phyloP scores from a whole-genome alignment of 1,140 invertebrate species.

The Apis laboriosa region DNA sequence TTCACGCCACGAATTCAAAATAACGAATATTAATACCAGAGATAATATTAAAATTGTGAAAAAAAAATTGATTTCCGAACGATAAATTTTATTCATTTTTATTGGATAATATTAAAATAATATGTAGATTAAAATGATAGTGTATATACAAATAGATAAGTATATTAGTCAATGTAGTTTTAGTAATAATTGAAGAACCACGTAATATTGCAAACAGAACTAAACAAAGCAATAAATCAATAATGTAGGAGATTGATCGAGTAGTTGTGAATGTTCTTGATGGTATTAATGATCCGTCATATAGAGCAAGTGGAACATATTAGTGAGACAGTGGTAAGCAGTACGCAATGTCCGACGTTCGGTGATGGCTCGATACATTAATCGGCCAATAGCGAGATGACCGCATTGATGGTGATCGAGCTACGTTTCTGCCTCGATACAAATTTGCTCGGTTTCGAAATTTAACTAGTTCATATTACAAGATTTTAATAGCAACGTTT shows the following conservation, averaged over 20 bases:
- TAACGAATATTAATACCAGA: no score
- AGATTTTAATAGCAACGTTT: no score
- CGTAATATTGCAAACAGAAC: background rate
- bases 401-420: conserved; percentile 24
- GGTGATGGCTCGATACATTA: conserved; percentile 44
- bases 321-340: conserved; percentile 47
- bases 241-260: background rate
- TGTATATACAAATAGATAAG: no score
- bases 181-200: background rate
- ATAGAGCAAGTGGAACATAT: conserved; percentile 16
- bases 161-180: no score
- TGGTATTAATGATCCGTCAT: conserved; percentile 18
- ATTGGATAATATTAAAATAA: no score
- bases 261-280: background rate
- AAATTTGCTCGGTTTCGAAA: background rate
- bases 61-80: no score
- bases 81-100: no score
- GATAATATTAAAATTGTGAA: no score
- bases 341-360: conserved; percentile 24
- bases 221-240: background rate
- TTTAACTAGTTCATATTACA: background rate
- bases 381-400: conserved; percentile 42
- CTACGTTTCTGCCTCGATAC: conserved; percentile 2
- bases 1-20: no score
- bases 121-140: no score